Conservation (phyloP, 1,140 invertebrate species). For the Arctopsyche grandis region DNA sequence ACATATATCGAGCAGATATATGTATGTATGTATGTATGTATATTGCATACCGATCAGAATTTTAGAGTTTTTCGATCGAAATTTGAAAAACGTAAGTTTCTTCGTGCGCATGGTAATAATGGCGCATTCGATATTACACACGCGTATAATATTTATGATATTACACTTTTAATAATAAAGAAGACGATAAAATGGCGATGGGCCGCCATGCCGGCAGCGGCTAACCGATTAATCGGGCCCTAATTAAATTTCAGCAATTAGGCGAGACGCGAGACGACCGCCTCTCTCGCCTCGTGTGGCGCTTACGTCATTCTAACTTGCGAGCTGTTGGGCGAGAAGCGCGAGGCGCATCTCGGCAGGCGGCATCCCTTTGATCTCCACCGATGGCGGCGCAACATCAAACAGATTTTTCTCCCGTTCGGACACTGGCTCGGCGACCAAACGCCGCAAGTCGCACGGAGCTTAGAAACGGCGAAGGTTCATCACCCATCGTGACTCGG, state of each 20-base stretch:
- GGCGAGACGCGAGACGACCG: not conserved
- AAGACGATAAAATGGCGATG: not conserved
- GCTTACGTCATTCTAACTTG: not conserved
- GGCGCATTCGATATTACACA: no score
- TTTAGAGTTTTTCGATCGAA: no score
- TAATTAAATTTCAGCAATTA: slow-evolving; percentile 32
- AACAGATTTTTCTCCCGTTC: slow-evolving; percentile 5
- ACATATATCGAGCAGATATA: no score
- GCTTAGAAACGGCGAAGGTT: not conserved
- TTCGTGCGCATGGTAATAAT: no score
- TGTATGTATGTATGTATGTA: no score
- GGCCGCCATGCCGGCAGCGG: slow-evolving; percentile 27
- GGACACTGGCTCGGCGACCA: not conserved
- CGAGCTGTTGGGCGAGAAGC: not conserved
- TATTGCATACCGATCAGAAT: no score
- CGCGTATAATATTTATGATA: no score
- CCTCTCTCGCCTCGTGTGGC: not conserved
- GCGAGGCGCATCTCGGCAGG: not conserved
- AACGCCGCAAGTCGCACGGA: slow-evolving; percentile 10
- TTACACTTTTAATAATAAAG: not conserved
- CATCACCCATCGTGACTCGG: not conserved
- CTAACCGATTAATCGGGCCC: slow-evolving; percentile 22
- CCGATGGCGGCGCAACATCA: slow-evolving; percentile 32
- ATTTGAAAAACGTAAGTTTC: no score
- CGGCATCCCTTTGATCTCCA: slow-evolving; percentile 39